These are phyloP conservation scores for Macropus fuliginosus DNA, from an alignment of 2,797 vertebrate species.

Conservation along the genomic window DNA sequence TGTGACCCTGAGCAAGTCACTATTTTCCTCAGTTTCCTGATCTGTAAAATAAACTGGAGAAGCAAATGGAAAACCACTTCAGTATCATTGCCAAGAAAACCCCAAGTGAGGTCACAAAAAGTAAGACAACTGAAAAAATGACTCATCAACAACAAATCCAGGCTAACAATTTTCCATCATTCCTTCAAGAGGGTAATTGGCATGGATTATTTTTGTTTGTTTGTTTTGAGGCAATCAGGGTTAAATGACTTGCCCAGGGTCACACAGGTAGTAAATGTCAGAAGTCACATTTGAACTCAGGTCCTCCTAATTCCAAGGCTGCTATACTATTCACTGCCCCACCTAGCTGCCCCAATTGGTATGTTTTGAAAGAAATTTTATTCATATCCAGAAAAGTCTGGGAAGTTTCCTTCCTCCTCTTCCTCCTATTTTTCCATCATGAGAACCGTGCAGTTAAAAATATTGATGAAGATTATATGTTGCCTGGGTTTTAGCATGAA, in stretches of 20 bases:
- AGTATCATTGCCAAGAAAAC: neutral
- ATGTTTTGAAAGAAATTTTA: neutral
- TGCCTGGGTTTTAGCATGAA: neutral
- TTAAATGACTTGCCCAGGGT: too few species aligned
- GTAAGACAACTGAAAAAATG: neutral
- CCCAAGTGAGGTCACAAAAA: neutral
- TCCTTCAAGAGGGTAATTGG: neutral
- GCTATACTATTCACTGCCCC: too few species aligned
- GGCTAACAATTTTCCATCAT: neutral
- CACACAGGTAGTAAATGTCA: too few species aligned
- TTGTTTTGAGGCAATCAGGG: too few species aligned
- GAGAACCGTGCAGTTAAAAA: neutral
- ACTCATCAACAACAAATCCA: neutral
- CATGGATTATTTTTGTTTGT: too few species aligned
- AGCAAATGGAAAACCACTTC: neutral
- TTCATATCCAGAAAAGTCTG: neutral
- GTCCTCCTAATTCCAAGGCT: too few species aligned
- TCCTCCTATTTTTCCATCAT: neutral
- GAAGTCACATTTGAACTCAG: too few species aligned
- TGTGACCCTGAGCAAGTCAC: neutral
- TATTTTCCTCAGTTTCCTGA: neutral
- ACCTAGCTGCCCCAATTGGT: neutral
- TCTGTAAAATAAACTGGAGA: neutral
- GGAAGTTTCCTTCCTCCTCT: neutral
- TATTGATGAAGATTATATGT: neutral